Conservation (phyloP, 2,888 invertebrate species). For the Macrostomum cliftonense region DNA sequence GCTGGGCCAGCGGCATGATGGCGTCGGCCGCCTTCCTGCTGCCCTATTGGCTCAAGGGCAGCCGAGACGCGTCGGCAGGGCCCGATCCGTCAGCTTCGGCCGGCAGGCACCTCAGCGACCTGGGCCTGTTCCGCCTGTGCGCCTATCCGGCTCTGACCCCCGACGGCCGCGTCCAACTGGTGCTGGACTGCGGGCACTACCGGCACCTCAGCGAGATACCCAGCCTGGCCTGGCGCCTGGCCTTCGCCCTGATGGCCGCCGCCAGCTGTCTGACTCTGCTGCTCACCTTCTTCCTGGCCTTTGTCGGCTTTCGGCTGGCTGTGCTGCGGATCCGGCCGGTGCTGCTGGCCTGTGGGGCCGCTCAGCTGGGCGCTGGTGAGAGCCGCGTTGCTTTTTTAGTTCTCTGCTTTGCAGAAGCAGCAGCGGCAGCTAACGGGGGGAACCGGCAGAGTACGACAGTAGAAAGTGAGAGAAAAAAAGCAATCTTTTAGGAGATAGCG, state of each 20-base stretch:
- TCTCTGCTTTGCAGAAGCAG: no score
- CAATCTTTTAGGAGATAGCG: no score
- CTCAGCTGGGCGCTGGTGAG: constrained; percentile 6
- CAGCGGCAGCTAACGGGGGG: no score
- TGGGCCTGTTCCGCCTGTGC: constrained; percentile 7
- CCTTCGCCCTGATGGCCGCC: neutral
- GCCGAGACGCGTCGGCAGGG: neutral
- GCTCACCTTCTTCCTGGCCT: neutral
- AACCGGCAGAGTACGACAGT: no score
- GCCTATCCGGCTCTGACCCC: constrained; percentile 1
- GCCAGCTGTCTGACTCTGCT: neutral
- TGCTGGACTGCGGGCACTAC: constrained; percentile 7
- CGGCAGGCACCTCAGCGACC: constrained; percentile 1
- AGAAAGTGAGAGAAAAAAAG: no score
- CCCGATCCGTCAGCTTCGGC: neutral
- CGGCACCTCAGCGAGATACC: constrained; percentile 4
- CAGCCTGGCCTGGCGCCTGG: constrained; percentile 3
- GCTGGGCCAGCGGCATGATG: no score
- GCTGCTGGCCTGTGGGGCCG: constrained; percentile 4
- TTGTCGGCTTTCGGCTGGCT: constrained; percentile 7
- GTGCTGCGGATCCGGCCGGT: constrained; percentile 2
- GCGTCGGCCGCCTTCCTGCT: neutral
- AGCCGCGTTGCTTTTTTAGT: no score
- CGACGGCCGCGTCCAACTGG: neutral
- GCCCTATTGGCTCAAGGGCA: constrained; percentile 8